phyloP scores from a whole-genome alignment of 2,888 invertebrate genomes.

The Timandra comae region DNA sequence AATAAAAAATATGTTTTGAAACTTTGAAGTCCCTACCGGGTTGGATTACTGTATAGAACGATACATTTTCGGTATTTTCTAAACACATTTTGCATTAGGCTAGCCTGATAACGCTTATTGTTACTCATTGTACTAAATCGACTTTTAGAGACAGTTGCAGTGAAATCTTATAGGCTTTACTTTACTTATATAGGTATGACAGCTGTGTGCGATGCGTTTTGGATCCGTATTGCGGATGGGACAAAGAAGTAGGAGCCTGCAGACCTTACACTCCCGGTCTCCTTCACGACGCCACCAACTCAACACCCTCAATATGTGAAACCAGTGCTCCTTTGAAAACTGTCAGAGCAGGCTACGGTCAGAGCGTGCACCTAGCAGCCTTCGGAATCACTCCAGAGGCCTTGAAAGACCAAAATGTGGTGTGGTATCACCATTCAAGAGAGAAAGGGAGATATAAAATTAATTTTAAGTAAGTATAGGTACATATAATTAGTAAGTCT shows the following conservation, averaged over 20 bases:
- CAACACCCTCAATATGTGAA: constrained; percentile 76
- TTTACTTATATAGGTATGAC: constrained; percentile 59
- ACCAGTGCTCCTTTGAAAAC: constrained; percentile 74
- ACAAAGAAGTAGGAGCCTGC: constrained; percentile 76
- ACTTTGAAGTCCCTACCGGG: too few species aligned
- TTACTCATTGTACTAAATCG: too few species aligned
- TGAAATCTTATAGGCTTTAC: too few species aligned
- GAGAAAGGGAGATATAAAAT: constrained; percentile 75
- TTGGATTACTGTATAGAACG: too few species aligned
- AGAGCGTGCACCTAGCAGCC: constrained; percentile 78
- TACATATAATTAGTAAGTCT: too few species aligned
- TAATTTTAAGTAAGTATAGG: constrained; percentile 74
- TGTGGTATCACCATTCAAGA: constrained; percentile 74
- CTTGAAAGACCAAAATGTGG: constrained; percentile 59
- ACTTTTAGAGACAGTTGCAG: too few species aligned
- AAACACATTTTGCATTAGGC: too few species aligned
- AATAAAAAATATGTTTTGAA: too few species aligned
- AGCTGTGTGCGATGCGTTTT: constrained; percentile 79
- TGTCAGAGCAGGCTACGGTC: constrained; percentile 78
- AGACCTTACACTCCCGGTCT: constrained; percentile 75
- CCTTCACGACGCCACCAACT: constrained; percentile 78
- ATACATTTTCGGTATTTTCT: too few species aligned
- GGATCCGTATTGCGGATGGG: constrained; percentile 85
- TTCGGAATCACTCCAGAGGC: constrained; percentile 72
- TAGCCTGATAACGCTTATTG: too few species aligned